Percentiles rank a stretch among this genome's conserved stretches.
These are phyloP conservation scores for Rousettus leschenaultii DNA, from an alignment of 2,113 vertebrate species.

Conservation along the genomic window DNA sequence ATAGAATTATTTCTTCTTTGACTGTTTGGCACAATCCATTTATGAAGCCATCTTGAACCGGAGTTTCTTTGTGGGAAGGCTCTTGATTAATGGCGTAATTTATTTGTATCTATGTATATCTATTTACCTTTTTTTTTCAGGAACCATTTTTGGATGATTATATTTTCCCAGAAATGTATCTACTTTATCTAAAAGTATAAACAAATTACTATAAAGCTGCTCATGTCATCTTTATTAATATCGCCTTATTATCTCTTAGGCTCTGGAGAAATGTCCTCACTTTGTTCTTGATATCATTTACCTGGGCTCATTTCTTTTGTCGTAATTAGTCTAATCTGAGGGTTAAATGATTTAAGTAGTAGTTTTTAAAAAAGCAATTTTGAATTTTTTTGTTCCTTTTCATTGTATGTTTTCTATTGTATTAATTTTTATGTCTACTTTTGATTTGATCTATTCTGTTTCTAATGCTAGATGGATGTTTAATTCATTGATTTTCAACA, in stretches of 20 bases:
- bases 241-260: not conserved
- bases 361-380: not conserved
- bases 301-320: not conserved
- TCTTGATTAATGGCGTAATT: slow-evolving; percentile 57
- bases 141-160: not conserved
- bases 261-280: not conserved
- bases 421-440: not conserved
- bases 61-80: not conserved
- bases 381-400: not conserved
- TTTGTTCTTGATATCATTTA: not conserved
- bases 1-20: slow-evolving; percentile 35
- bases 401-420: not conserved
- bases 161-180: not conserved
- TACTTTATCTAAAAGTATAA: not conserved
- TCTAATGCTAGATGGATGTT: not conserved
- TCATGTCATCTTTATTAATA: not conserved
- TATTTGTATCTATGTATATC: not conserved
- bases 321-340: not conserved
- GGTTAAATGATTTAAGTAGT: not conserved
- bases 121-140: slow-evolving; percentile 12
- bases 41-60: slow-evolving; percentile 39
- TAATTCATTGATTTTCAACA: not conserved
- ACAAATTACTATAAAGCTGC: not conserved
- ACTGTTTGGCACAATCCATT: slow-evolving; percentile 20
- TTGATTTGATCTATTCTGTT: not conserved